These are phyloP conservation scores for Cryptocephalus moraei DNA, from an alignment of 2,888 invertebrate species.

Conservation along the genomic window DNA sequence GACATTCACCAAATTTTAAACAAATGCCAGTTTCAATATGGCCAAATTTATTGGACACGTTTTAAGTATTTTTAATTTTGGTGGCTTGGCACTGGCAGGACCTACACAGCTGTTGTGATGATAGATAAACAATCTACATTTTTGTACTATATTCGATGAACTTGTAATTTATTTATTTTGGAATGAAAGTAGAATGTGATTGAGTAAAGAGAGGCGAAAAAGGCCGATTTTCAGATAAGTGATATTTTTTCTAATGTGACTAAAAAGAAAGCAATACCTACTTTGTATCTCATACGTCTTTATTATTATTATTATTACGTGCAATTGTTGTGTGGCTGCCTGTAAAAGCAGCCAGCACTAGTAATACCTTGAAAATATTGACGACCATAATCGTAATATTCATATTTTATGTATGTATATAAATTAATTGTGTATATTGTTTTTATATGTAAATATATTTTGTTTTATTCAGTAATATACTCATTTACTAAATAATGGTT, in stretches of 20 bases:
- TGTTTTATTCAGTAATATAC: constrained; percentile 39
- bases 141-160: background rate
- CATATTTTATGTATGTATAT: constrained; percentile 39
- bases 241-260: constrained; percentile 63
- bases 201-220: constrained; percentile 11
- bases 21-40: too few species aligned
- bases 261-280: constrained; percentile 62
- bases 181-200: constrained; percentile 15
- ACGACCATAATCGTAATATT: constrained; percentile 33
- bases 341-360: constrained; percentile 26
- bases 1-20: too few species aligned
- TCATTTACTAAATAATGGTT: too few species aligned
- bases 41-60: too few species aligned
- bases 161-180: constrained; percentile 12
- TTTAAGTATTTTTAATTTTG: too few species aligned
- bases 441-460: constrained; percentile 42
- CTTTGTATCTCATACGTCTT: constrained; percentile 57
- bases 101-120: constrained; percentile 38
- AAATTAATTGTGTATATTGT: constrained; percentile 42
- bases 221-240: constrained; percentile 33
- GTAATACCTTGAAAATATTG: constrained; percentile 26
- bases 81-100: too few species aligned
- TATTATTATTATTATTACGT: constrained; percentile 40
- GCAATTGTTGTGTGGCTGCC: constrained; percentile 36
- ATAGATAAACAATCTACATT: constrained; percentile 32